Evolutionary conservation across 2,888 invertebrate species (phyloP).

Genomic region (Copidosoma aretas): DNA sequence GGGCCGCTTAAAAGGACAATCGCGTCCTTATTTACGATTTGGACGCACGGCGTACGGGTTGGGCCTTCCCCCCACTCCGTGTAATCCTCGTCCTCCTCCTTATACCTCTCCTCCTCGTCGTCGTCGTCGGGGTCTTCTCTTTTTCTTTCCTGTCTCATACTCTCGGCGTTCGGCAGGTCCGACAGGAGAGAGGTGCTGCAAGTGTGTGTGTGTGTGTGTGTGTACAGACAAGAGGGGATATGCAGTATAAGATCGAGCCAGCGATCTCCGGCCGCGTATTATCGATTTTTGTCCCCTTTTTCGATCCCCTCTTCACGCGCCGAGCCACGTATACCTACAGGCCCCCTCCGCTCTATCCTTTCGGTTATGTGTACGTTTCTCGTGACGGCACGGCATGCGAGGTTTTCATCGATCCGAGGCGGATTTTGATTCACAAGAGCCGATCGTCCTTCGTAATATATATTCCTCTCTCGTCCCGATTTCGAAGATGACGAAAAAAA

Average conservation of each 20-base stretch:
- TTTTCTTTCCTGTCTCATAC: neutral
- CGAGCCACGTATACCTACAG: neutral
- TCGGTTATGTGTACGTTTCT: constrained; percentile 8
- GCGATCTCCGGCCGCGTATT: constrained; percentile 16
- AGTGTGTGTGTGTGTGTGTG: too few species aligned
- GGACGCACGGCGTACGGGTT: constrained; percentile 43
- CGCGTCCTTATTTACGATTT: constrained; percentile 59
- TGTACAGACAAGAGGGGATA: neutral
- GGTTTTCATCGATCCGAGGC: neutral
- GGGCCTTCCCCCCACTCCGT: constrained; percentile 2
- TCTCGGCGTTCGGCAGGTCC: constrained; percentile 8
- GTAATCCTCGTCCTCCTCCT: too few species aligned
- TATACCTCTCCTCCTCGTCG: neutral
- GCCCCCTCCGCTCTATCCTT: constrained; percentile 5
- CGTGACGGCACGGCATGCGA: neutral
- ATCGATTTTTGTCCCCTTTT: constrained; percentile 33
- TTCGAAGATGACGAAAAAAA: neutral
- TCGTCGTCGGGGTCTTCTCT: too few species aligned
- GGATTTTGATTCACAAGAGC: constrained; percentile 40
- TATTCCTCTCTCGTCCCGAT: neutral
- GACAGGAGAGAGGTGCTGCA: neutral
- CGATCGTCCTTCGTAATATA: neutral
- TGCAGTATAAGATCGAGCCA: neutral
- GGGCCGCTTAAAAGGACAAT: constrained; percentile 59
- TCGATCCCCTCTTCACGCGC: constrained; percentile 11